Evolutionary conservation across 2,888 invertebrate genomes (phyloP).

Genomic region (Drosophila setosimentum): DNA sequence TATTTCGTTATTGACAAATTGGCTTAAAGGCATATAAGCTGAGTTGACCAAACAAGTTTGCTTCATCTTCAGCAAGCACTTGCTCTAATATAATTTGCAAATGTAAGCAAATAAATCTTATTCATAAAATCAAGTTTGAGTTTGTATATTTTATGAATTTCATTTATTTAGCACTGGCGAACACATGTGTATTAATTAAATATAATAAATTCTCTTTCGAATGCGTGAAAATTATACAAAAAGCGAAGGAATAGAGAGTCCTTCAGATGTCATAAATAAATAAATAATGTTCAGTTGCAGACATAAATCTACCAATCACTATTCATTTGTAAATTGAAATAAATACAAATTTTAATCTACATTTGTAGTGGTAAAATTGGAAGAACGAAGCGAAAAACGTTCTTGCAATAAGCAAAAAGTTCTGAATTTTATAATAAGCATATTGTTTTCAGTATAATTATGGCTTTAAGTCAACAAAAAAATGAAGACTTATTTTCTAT

Average conservation of each 20-base stretch:
- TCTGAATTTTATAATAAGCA: neutral
- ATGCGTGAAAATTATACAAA: neutral
- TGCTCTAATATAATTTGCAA: slow-evolving; percentile 24
- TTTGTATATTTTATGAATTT: neutral
- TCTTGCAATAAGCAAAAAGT: neutral
- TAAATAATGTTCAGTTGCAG: neutral
- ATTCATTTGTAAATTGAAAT: neutral
- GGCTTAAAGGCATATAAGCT: slow-evolving; percentile 25
- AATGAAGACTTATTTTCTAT: neutral
- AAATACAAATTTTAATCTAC: neutral
- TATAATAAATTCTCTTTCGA: neutral
- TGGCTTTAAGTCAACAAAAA: neutral
- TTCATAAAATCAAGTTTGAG: neutral
- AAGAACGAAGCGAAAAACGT: neutral
- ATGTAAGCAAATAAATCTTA: slow-evolving; percentile 3
- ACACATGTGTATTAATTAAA: neutral
- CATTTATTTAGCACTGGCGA: neutral
- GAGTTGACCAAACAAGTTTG: slow-evolving; percentile 1
- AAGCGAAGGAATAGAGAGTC: neutral
- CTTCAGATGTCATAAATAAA: neutral
- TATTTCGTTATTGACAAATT: slow-evolving; percentile 64
- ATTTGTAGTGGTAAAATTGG: neutral
- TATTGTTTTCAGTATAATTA: neutral
- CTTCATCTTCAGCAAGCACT: slow-evolving; percentile 7
- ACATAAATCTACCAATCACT: neutral